Evolutionary conservation across 2,113 vertebrate genomes (phyloP).

Genomic region (Apteryx owenii): DNA sequence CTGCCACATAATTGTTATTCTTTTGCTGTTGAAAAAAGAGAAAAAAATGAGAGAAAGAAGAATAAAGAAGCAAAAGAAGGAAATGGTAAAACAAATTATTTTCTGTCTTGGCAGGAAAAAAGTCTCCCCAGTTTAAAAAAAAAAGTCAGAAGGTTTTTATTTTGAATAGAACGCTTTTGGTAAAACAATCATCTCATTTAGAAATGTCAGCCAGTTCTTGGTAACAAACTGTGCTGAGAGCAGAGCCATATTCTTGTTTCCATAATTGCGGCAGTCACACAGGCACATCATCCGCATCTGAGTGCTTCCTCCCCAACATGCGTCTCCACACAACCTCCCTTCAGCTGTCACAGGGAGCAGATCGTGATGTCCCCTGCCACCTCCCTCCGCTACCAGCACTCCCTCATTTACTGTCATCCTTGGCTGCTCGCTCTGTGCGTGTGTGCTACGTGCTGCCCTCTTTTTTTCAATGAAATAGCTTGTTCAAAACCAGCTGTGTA

Average conservation of each 20-base stretch:
- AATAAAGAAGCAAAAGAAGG: background rate
- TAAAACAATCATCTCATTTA: background rate
- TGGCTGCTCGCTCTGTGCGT: background rate
- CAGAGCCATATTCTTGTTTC: rapidly evolving
- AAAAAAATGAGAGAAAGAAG: background rate
- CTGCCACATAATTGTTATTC: background rate
- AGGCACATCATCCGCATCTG: rapidly evolving
- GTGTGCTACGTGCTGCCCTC: background rate
- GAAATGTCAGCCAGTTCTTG: background rate
- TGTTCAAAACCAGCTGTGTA: background rate
- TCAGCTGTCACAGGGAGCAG: background rate
- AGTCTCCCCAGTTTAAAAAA: background rate
- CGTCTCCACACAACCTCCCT: rapidly evolving
- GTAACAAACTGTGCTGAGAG: background rate
- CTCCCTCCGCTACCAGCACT: background rate
- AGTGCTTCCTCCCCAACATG: background rate
- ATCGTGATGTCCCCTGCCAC: background rate
- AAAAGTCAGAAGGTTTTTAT: background rate
- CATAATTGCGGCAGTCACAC: rapidly evolving
- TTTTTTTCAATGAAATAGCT: background rate
- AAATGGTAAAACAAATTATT: background rate
- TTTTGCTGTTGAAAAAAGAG: background rate
- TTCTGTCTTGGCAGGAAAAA: background rate
- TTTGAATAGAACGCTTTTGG: background rate
- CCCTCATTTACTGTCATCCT: background rate